These are phyloP conservation scores for Diphyllodes magnificus DNA, from an alignment of 2,113 vertebrate species.

Conservation along the genomic window DNA sequence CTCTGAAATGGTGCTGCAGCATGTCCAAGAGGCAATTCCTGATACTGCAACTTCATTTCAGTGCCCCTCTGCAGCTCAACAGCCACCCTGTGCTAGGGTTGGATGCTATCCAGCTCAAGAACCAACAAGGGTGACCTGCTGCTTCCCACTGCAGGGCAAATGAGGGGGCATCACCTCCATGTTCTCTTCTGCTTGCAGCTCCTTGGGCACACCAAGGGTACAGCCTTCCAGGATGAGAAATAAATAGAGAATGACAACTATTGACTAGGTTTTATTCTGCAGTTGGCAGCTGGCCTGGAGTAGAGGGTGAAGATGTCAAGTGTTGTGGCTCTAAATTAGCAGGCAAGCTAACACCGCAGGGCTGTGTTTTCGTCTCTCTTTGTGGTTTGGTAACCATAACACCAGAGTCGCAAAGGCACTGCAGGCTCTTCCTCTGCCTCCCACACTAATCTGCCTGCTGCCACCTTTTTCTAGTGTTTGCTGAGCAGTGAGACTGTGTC, in stretches of 20 bases:
- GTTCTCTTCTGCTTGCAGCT: neutral
- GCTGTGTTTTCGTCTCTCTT: neutral
- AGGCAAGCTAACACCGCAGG: neutral
- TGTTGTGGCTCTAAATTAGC: neutral
- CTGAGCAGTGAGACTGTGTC: neutral
- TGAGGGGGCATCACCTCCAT: accelerated
- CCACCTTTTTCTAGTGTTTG: neutral
- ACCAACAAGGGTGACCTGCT: neutral
- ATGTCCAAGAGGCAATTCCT: neutral
- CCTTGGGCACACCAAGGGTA: neutral
- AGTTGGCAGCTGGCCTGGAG: neutral
- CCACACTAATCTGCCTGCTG: neutral
- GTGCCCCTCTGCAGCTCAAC: accelerated
- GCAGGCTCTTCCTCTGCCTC: neutral
- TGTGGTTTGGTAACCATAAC: neutral
- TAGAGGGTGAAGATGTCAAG: neutral
- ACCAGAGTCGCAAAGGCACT: neutral
- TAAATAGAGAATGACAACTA: neutral
- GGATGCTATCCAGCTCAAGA: neutral
- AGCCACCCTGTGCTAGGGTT: neutral
- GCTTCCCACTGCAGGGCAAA: neutral
- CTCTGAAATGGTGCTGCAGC: neutral
- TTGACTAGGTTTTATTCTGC: neutral
- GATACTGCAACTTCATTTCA: neutral
- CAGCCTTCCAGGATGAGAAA: neutral